Conservation (phyloP, 2,888 invertebrate species). For the Pyrrhia umbra region DNA sequence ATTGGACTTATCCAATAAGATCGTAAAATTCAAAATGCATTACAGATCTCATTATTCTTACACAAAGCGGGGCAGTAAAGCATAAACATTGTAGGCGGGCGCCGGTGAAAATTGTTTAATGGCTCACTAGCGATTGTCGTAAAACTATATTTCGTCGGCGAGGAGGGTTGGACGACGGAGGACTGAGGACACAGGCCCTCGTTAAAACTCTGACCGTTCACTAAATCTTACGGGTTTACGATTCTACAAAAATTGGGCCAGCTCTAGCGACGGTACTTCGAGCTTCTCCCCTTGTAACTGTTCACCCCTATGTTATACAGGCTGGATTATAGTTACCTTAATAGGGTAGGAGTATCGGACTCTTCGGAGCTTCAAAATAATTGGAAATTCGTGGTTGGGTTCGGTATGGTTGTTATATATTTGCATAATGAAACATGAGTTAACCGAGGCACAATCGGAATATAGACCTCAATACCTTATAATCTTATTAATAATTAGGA, state of each 20-base stretch:
- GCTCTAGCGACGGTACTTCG: conserved; percentile 31
- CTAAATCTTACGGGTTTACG: conserved; percentile 88
- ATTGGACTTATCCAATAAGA: conserved; percentile 8
- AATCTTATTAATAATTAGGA: conserved; percentile 38
- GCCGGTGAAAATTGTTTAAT: conserved; percentile 75
- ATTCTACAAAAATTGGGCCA: conserved; percentile 84
- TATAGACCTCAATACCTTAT: neutral
- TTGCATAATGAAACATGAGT: conserved; percentile 9
- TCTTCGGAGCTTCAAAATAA: conserved; percentile 35
- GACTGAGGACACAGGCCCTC: conserved; percentile 73
- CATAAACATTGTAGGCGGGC: conserved; percentile 69
- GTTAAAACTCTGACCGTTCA: conserved; percentile 86
- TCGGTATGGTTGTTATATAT: conserved; percentile 11
- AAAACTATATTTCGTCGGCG: conserved; percentile 83
- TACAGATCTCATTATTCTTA: conserved; percentile 39
- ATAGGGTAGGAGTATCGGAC: conserved; percentile 30
- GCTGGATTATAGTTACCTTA: conserved; percentile 39
- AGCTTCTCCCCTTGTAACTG: conserved; percentile 43
- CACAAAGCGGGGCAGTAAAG: conserved; percentile 57
- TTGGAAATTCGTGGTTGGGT: conserved; percentile 24
- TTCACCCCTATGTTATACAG: conserved; percentile 38
- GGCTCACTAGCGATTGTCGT: conserved; percentile 82
- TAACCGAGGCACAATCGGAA: conserved; percentile 1
- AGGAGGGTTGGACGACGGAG: conserved; percentile 64
- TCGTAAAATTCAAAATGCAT: conserved; percentile 30